Conservation (phyloP, 2,888 invertebrate genomes). For the Saturnia pavonia region DNA sequence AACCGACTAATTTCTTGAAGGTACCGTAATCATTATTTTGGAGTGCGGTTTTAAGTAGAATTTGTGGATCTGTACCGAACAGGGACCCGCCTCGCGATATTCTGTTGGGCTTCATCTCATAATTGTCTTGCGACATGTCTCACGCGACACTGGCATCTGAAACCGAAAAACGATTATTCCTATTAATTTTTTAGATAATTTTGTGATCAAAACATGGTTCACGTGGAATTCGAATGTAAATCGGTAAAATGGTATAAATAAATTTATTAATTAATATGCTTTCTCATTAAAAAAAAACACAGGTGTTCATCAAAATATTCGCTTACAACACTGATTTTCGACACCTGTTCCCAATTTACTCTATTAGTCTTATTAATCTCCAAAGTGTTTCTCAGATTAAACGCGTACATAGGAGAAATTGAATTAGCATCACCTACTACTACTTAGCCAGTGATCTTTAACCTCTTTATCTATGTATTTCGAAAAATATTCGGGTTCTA, state of each 20-base stretch:
- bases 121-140: slow-evolving; percentile 70
- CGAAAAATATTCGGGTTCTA: background rate
- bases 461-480: background rate
- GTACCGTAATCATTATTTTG: slow-evolving; percentile 74
- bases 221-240: background rate
- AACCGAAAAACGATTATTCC: slow-evolving; percentile 46
- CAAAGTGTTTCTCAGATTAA: background rate
- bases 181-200: slow-evolving; percentile 27
- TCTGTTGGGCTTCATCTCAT: slow-evolving; percentile 73
- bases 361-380: slow-evolving; percentile 21
- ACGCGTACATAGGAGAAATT: background rate
- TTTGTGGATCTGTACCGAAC: slow-evolving; percentile 73
- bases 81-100: slow-evolving; percentile 69
- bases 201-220: background rate
- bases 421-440: slow-evolving; percentile 6
- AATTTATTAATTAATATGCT: background rate
- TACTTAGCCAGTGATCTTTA: slow-evolving; percentile 10
- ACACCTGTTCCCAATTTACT: slow-evolving; percentile 27
- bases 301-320: slow-evolving; percentile 42
- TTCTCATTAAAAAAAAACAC: background rate
- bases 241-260: background rate
- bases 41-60: slow-evolving; percentile 76
- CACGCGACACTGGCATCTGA: slow-evolving; percentile 71
- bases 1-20: slow-evolving; percentile 76
- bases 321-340: slow-evolving; percentile 61